Conservation (phyloP, 2,888 invertebrate species). For the Stenolophus ochropezus region DNA sequence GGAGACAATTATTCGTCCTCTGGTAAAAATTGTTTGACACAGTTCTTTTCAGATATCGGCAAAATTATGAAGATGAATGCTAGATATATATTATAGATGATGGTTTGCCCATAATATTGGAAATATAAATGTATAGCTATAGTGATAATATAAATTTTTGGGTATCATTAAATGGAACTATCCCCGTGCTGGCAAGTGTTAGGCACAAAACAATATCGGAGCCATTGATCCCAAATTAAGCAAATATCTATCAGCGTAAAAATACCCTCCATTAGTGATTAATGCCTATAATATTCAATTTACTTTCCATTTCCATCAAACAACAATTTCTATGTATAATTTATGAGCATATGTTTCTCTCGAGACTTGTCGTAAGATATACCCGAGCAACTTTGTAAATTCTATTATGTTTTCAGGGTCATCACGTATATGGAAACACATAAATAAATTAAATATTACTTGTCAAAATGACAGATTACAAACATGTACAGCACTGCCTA, state of each 20-base stretch:
- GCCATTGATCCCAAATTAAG: background rate
- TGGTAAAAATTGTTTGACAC: too few species aligned
- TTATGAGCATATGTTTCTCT: slow-evolving; percentile 11
- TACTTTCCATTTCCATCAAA: slow-evolving; percentile 4
- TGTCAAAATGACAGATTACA: slow-evolving; percentile 26
- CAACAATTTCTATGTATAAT: slow-evolving; percentile 7
- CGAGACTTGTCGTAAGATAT: background rate
- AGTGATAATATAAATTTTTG: background rate
- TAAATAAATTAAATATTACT: slow-evolving; percentile 32
- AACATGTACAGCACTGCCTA: background rate
- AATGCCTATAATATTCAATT: slow-evolving; percentile 20
- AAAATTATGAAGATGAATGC: too few species aligned
- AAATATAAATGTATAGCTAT: background rate
- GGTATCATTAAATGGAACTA: background rate
- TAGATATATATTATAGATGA: too few species aligned
- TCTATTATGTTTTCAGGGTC: slow-evolving; percentile 21
- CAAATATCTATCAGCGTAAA: background rate
- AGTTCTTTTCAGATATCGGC: too few species aligned
- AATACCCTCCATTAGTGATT: slow-evolving; percentile 8
- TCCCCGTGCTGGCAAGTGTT: background rate
- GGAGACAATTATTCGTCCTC: too few species aligned
- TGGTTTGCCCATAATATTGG: too few species aligned
- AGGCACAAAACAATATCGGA: background rate
- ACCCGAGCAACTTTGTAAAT: background rate
- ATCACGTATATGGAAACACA: slow-evolving; percentile 5